These are phyloP conservation scores for Dolichoris vasculosae DNA, from an alignment of 1,140 invertebrate genomes.

Conservation along the genomic window DNA sequence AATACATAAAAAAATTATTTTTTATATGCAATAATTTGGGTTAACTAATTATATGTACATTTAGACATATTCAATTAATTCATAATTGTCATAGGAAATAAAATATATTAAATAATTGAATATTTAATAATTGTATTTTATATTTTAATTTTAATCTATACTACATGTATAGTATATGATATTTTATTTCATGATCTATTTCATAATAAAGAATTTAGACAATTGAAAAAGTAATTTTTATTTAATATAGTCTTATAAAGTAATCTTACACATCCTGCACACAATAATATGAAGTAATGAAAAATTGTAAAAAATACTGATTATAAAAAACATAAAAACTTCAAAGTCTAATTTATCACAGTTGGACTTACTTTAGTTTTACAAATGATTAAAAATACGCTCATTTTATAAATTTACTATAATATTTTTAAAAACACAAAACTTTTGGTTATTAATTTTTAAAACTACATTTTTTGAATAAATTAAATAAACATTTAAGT, in stretches of 20 bases:
- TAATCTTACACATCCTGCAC: background rate
- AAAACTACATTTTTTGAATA: background rate
- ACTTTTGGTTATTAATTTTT: background rate
- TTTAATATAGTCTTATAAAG: constrained; percentile 1
- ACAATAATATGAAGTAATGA: background rate
- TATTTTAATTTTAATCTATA: background rate
- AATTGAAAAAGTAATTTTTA: constrained; percentile 31
- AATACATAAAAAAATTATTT: background rate
- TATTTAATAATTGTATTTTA: background rate
- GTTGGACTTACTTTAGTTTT: background rate
- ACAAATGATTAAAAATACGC: background rate
- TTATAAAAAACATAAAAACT: background rate
- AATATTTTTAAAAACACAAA: background rate
- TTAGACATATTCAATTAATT: too few species aligned
- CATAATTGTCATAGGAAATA: background rate
- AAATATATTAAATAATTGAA: background rate
- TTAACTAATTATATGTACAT: too few species aligned
- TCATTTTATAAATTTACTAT: background rate
- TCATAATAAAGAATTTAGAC: constrained; percentile 28
- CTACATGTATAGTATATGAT: constrained; percentile 2
- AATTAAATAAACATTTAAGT: background rate
- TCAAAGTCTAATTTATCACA: constrained; percentile 3
- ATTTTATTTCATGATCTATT: constrained; percentile 29
- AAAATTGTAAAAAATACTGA: background rate
- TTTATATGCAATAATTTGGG: background rate